phyloP scores from a whole-genome alignment of 2,888 invertebrate genomes.

The Megaustenia siamemsis region DNA sequence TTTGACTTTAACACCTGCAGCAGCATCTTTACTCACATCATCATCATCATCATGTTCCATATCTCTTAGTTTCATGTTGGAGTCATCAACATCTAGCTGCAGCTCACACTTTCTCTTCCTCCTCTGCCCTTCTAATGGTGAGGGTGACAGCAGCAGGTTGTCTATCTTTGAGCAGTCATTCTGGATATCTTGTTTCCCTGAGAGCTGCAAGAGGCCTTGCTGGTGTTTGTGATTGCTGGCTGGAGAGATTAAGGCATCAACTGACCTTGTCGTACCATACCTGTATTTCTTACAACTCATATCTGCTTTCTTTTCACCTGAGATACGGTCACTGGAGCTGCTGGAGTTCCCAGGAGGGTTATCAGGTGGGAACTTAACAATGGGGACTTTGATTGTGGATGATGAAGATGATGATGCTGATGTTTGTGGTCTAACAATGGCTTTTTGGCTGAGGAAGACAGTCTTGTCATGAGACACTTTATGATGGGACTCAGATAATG shows the following conservation, averaged over 20 bases:
- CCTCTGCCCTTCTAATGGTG: slow-evolving; percentile 10
- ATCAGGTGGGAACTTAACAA: slow-evolving; percentile 31
- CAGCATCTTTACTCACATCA: not conserved
- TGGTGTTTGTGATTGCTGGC: not conserved
- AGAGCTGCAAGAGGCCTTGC: not conserved
- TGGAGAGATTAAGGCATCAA: not conserved
- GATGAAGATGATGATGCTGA: slow-evolving; percentile 14
- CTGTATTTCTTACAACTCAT: slow-evolving; percentile 31
- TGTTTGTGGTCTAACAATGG: not conserved
- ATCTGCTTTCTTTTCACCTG: slow-evolving; percentile 15
- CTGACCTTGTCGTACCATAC: slow-evolving; percentile 4
- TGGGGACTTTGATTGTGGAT: slow-evolving; percentile 39
- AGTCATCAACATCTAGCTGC: not conserved
- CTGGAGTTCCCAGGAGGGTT: not conserved
- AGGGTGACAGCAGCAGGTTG: not conserved
- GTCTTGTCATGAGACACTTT: slow-evolving; percentile 2
- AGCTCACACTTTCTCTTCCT: slow-evolving; percentile 34
- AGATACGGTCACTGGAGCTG: not conserved
- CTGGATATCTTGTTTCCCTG: not conserved
- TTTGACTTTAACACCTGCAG: not conserved
- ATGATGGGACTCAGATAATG: not conserved
- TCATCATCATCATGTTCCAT: slow-evolving; percentile 4
- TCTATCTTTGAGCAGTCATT: slow-evolving; percentile 1
- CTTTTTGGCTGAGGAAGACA: slow-evolving; percentile 22
- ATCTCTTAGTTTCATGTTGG: not conserved